Base-by-base conservation (phyloP, 2,113 vertebrate species). In the Tachuris rubrigastra region DNA sequence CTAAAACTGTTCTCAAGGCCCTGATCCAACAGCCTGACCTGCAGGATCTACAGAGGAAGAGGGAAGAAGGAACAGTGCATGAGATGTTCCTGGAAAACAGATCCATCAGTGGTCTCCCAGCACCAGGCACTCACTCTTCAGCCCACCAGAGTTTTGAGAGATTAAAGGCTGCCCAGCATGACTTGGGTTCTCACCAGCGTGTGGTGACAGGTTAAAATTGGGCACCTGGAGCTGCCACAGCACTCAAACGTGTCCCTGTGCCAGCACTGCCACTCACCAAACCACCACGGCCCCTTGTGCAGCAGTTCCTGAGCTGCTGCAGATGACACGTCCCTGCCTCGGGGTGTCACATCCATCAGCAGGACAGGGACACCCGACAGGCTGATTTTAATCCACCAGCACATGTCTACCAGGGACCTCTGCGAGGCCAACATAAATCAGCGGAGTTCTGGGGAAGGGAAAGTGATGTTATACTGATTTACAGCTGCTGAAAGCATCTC, bases 131-230 rank as follows among this genome's bases (percentile, higher is more conserved):
- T 69, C 2, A 5, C 27, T 55, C 16, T 27, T 20, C 60, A 80
- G 28, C 55, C 81, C 22, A 10, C 0, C 3, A 33, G 72, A 6
- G 22, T 35, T 58, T 10, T 42, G 15, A 5, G 35, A 52, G 39
- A 19, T 37, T 18, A 42, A 74, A 78, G 27, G 44, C 44, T 41
- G 55, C 42, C 21, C 50, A 30, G 6, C 1, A 5, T 3, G 49
- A 22, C 67, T 39, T 1, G 0, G 33, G n/a, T 18, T 80, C 68
- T 44, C 35, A 37, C 10, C 2, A 9, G 42, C 21, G 7, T 0
- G 9, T 9, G 46, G 39, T 6, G 2, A 23, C 7, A 13, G 67
- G 22, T 65, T 46, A 35, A 69, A 85, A 65, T 6, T 0, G 1
- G 37, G 55, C 30, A 22, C 28, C 33, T 25, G 35, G 58, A 60